Base-by-base conservation (phyloP, 2,888 invertebrate species). In the Aphodius sticticus region DNA sequence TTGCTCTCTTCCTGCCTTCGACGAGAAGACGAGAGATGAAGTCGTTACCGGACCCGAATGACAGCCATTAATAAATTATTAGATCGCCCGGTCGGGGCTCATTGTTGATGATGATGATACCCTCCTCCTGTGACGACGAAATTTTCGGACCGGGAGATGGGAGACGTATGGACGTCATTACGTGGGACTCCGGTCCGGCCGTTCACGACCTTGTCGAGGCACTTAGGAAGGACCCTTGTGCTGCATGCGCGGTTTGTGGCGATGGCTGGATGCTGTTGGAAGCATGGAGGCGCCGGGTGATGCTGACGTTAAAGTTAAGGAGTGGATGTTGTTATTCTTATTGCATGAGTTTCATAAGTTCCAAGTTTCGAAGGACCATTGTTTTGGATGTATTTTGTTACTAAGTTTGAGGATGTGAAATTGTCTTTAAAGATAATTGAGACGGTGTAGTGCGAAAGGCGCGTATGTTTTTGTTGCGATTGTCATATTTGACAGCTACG, bases 31-130 rank as follows among this genome's bases (percentile, higher is more conserved):
- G 12, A 16, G 71, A 74, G 74, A 85, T 85, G 84, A 85, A 85
- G 85, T 84, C 84, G 82, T 85, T 84, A 84, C 83, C 80, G 79
- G 80, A 80, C 74, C 74, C 74, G 81, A 82, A 83, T 84, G 84
- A 83, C 84, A 83, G 82, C 83, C 83, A 84, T 84, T 84, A 84
- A 83, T 83, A 82, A 83, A 82, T 84, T 84, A 83, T 82, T 80
- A 79, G 79, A 81, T 82, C 81, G 79, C 77, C 74, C 74, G 74
- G 69, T 53, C 71, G 76, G 76, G 77, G 71, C 78, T 69, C 77
- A 77, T 71, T 77, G 53, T 80, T 82, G 81, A 79, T 77, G 80
- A 81, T 82, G 83, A 82, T 82, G 82, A 82, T 81, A 82, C 81
- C 81, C 81, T 81, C 81, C 82, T 82, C 79, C 69, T 76, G 78